phyloP scores from a whole-genome alignment of 2,113 vertebrate genomes.

The Callopanchax toddi region DNA sequence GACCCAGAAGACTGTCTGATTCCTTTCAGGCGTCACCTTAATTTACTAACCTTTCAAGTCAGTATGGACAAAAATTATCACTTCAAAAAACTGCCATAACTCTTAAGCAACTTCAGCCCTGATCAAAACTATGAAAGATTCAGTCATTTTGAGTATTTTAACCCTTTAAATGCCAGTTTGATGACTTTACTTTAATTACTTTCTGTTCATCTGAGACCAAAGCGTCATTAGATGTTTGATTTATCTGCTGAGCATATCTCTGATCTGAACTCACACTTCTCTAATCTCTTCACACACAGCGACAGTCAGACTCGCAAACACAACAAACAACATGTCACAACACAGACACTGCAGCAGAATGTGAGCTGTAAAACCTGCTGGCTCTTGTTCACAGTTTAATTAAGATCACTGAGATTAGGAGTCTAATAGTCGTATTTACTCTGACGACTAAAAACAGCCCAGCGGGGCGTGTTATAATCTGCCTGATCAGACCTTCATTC shows the following conservation, averaged over 20 bases:
- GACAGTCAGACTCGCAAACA: slow-evolving; percentile 8
- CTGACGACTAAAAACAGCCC: slow-evolving; percentile 15
- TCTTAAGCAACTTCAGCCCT: no score
- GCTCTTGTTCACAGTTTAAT: slow-evolving; percentile 56
- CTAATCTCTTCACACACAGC: neutral
- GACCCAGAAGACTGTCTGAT: no score
- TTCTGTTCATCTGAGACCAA: neutral
- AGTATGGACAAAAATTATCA: neutral
- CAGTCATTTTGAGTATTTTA: no score
- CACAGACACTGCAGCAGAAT: slow-evolving; percentile 3
- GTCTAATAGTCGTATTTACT: slow-evolving; percentile 35
- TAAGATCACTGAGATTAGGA: slow-evolving; percentile 45
- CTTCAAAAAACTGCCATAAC: no score
- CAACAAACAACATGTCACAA: slow-evolving; percentile 30
- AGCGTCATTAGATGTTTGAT: slow-evolving; percentile 4
- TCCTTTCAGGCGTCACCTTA: no score
- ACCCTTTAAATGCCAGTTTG: no score
- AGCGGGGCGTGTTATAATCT: slow-evolving; percentile 21
- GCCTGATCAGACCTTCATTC: slow-evolving; percentile 40
- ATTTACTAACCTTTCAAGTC: no score
- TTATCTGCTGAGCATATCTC: slow-evolving; percentile 19
- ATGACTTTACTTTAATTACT: neutral
- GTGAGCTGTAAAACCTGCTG: slow-evolving; percentile 27
- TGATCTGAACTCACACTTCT: slow-evolving; percentile 11
- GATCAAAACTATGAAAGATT: no score